Evolutionary conservation across 2,797 vertebrate species (phyloP).

Genomic region (Malacoraja senta): DNA sequence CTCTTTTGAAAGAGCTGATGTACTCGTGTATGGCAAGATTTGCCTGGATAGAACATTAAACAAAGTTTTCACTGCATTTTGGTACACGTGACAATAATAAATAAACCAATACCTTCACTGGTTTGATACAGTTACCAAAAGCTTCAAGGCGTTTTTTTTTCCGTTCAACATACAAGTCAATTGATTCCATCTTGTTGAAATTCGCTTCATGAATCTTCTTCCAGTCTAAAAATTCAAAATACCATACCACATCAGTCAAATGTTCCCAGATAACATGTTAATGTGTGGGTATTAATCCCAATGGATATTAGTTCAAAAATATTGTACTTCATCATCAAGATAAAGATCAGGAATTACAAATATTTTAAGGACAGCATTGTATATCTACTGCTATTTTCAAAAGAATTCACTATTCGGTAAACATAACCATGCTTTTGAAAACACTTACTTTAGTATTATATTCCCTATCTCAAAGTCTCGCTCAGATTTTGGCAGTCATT

Average conservation of each 20-base stretch:
- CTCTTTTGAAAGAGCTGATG: no score
- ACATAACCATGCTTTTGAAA: neutral
- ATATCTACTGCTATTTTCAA: neutral
- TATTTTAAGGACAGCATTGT: neutral
- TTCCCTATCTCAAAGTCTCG: neutral
- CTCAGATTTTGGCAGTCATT: neutral
- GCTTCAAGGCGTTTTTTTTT: conserved; percentile 68
- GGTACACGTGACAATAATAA: no score
- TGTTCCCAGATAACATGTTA: neutral
- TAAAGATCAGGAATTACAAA: neutral
- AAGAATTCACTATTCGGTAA: neutral
- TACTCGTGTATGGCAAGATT: no score
- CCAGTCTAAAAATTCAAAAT: conserved; percentile 65
- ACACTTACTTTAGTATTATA: neutral
- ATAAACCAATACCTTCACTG: conserved; percentile 65
- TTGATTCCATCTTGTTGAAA: conserved; percentile 92
- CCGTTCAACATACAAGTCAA: conserved; percentile 77
- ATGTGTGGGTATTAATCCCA: neutral
- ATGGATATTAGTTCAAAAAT: no score
- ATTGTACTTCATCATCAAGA: neutral
- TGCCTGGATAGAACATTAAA: no score
- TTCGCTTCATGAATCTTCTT: conserved; percentile 84
- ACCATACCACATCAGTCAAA: no score
- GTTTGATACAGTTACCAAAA: conserved; percentile 54
- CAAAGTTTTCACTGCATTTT: no score